Conservation (phyloP, 2,888 invertebrate species). For the Muschampia plurimacula region DNA sequence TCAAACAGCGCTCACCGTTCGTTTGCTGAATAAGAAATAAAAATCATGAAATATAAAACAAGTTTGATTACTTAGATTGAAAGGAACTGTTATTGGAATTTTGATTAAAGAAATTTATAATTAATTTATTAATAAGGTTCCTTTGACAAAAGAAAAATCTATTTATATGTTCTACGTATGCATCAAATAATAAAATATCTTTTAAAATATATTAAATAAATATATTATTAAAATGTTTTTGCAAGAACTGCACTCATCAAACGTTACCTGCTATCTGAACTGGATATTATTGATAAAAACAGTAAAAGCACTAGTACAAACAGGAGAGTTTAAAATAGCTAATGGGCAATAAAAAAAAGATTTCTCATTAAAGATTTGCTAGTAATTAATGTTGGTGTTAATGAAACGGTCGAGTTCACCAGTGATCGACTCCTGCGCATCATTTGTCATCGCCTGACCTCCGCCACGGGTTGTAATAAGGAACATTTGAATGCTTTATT, state of each 20-base stretch:
- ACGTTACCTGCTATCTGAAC: too few species aligned
- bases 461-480: constrained; percentile 70
- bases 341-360: constrained; percentile 46
- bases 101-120: constrained; percentile 1
- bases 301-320: neutral
- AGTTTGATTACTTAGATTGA: constrained; percentile 24
- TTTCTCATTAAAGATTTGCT: constrained; percentile 74
- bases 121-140: neutral
- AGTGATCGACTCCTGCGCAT: constrained; percentile 77
- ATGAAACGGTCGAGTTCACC: constrained; percentile 73
- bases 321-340: constrained; percentile 18
- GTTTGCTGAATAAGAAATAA: constrained; percentile 31
- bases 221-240: too few species aligned
- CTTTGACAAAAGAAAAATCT: neutral
- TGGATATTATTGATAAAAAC: neutral
- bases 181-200: too few species aligned
- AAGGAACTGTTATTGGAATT: constrained; percentile 12
- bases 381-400: constrained; percentile 79
- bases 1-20: constrained; percentile 19
- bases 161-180: neutral
- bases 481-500: constrained; percentile 44
- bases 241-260: too few species aligned
- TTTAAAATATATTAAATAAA: too few species aligned
- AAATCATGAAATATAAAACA: constrained; percentile 19
- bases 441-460: constrained; percentile 79